A percentile compares a stretch with the other conserved stretches of the same genome.
Evolutionary conservation across 1,140 invertebrate genomes (phyloP).

Genomic region (Gonatopus flavifemur): DNA sequence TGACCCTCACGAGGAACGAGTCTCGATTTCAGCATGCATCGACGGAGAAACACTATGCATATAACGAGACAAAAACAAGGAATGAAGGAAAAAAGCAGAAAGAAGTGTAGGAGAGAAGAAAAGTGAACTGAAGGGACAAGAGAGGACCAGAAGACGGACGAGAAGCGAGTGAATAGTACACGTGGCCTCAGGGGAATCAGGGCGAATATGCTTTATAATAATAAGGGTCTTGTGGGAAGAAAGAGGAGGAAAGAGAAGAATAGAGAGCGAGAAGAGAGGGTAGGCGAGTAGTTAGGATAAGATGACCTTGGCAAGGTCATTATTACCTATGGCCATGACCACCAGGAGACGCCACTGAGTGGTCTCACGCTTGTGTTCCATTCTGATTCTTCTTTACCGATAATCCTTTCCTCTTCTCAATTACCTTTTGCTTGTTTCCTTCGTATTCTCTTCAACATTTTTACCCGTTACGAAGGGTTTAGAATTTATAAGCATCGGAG

Average conservation of each 20-base stretch:
- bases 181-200: constrained; percentile 37
- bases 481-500: constrained; percentile 1
- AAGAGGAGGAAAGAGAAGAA: constrained; percentile 3
- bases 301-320: constrained; percentile 55
- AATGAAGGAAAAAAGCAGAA: constrained; percentile 21
- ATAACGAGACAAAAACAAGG: constrained; percentile 13
- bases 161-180: constrained; percentile 36
- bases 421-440: too few relatives aligned
- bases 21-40: constrained; percentile 29
- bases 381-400: constrained; percentile 36
- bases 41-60: constrained; percentile 21
- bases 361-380: constrained; percentile 9
- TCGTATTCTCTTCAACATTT: too few relatives aligned
- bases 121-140: background rate
- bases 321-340: constrained; percentile 42
- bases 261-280: constrained; percentile 22
- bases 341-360: constrained; percentile 40
- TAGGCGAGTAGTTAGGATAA: constrained; percentile 39
- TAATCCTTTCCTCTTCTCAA: constrained; percentile 13
- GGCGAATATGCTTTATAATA: constrained; percentile 41
- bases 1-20: constrained; percentile 22
- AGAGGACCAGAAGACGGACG: constrained; percentile 12
- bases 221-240: constrained; percentile 32
- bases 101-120: constrained; percentile 1
- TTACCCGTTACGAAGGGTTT: too few relatives aligned